Evolutionary conservation across 30 jellyfish, hydroid and myxozoan species (phyloP), one percentile per base, ranked within the genome.

Genomic region (Mastigias papua): DNA sequence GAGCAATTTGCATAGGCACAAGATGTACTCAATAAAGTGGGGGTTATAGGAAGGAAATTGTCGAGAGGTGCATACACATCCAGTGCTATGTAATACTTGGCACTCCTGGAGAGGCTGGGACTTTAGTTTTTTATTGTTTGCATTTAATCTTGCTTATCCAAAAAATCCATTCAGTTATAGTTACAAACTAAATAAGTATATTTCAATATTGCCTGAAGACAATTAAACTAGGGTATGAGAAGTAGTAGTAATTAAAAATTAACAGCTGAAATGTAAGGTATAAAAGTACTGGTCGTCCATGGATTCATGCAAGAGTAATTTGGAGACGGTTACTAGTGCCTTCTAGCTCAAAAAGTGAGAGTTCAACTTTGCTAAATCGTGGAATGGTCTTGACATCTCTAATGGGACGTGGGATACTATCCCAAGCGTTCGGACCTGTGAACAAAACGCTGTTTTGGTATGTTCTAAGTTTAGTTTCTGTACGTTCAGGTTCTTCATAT

Each of bases 351-450:
- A n/a, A n/a, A n/a, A n/a, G n/a, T n/a, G n/a, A n/a, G n/a, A n/a
- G n/a, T n/a, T 7, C 9, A 26, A 6, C 33, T 67, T 67, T 17
- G 22, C 28, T 67, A 50, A 67, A 67, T 67, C 79, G 79, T 67
- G 28, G 51, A 67, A 67, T 26, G 79, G 79, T 13, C 28, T 67
- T 15, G 79, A 50, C 28, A 26, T 67, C 48, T 26, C 79, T 67
- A 26, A 67, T 67, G 7, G 49, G 50, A 7, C 33, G 48, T 26
- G 79, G 79, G 79, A 67, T 67, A 67, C 49, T 67, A 67, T 67
- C 28, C 79, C 79, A 67, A 26, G 79, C 79, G 22, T 61, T 61
- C 21, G 73, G 73, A 61, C 22, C 73, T 4, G 73, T 61, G 73
- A 6, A 61, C 73, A 61, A 61, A 26, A 61, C 10, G 21, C 73